Percentiles rank a stretch among this genome's conserved stretches.
These are phyloP conservation scores for Rhineura floridana DNA, from an alignment of 2,113 vertebrate species.

Conservation along the genomic window DNA sequence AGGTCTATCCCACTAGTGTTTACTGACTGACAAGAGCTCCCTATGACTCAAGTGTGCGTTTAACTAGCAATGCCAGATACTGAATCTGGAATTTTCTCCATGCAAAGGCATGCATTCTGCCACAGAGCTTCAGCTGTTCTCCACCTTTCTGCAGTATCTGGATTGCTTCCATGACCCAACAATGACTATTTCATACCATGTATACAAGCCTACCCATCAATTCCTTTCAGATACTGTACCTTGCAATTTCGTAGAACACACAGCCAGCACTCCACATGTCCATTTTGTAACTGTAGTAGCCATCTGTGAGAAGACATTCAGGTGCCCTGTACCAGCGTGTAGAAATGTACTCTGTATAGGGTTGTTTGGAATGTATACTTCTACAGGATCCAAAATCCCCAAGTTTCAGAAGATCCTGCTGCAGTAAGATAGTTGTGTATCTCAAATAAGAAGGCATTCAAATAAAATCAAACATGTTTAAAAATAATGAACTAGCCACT, in stretches of 20 bases:
- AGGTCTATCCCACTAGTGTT: background rate
- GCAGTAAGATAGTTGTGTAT: conserved; percentile 25
- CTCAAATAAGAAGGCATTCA: conserved; percentile 14
- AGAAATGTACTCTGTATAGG: conserved; percentile 87
- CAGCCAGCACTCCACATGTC: conserved; percentile 87
- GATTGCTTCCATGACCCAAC: background rate
- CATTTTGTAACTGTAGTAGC: conserved; percentile 83
- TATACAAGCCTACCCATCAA: background rate
- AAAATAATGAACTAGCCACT: background rate
- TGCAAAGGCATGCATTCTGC: background rate
- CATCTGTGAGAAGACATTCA: conserved; percentile 87
- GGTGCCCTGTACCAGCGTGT: conserved; percentile 88
- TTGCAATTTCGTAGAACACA: conserved; percentile 88
- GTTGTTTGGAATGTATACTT: conserved; percentile 84
- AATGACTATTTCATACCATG: background rate
- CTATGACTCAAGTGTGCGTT: background rate
- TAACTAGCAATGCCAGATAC: background rate
- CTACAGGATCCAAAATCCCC: conserved; percentile 88
- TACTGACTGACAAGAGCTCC: background rate
- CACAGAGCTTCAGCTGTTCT: background rate
- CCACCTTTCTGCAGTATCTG: background rate
- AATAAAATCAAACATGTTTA: background rate
- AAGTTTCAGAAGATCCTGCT: conserved; percentile 87
- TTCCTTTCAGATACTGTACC: conserved; percentile 64
- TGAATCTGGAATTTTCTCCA: background rate